A percentile compares a stretch with the other conserved stretches of the same genome.
Conservation (phyloP, 1,140 invertebrate species). For the Lepidotrigona ventralis region DNA sequence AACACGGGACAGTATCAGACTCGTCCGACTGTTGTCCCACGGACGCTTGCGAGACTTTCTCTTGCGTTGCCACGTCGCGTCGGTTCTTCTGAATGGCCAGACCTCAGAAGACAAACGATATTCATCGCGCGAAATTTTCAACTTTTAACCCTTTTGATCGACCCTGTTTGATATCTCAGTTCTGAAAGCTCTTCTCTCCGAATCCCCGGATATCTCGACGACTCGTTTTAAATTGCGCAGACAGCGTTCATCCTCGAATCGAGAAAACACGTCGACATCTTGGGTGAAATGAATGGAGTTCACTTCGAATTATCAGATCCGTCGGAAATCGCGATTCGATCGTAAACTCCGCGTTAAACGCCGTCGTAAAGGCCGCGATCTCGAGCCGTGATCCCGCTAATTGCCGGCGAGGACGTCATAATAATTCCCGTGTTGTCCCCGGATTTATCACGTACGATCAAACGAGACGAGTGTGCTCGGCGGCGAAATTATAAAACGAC, state of each 20-base stretch:
- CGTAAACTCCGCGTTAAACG: not conserved
- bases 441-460: slow-evolving; percentile 19
- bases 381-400: not conserved
- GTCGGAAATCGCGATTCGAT: too few relatives aligned
- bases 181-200: too few relatives aligned
- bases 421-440: not conserved
- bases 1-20: slow-evolving; percentile 33
- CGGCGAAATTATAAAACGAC: not conserved
- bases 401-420: not conserved
- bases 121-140: not conserved
- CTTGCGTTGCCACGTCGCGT: not conserved
- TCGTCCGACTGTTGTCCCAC: slow-evolving; percentile 20
- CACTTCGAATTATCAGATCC: too few relatives aligned
- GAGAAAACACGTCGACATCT: too few relatives aligned
- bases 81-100: too few relatives aligned
- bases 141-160: not conserved
- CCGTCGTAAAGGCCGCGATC: not conserved
- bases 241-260: too few relatives aligned
- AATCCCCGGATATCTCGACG: too few relatives aligned
- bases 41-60: slow-evolving; percentile 21
- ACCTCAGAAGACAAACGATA: not conserved
- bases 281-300: too few relatives aligned
- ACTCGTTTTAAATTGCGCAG: too few relatives aligned
- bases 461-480: not conserved
- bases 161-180: too few relatives aligned